Evolutionary conservation across 1,140 invertebrate genomes (phyloP).

Genomic region (Maconellicoccus hirsutus): DNA sequence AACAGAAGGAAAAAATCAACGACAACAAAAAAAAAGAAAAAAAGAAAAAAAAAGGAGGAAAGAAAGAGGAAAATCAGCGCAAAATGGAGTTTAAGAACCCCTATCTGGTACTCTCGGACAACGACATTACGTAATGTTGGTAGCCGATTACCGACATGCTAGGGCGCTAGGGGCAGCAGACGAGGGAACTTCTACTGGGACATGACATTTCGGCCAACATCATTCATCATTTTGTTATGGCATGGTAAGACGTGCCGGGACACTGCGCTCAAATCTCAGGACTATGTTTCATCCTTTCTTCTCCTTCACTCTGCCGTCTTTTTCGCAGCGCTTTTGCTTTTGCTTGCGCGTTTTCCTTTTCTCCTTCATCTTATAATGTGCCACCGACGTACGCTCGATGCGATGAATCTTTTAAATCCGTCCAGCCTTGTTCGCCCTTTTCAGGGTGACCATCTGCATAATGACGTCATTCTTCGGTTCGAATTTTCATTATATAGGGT

Average conservation of each 20-base stretch:
- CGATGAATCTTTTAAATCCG: conserved; percentile 19
- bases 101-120: neutral
- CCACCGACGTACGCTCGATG: neutral
- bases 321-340: neutral
- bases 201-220: conserved; percentile 20
- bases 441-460: conserved; percentile 18
- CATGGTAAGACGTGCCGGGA: conserved; percentile 11
- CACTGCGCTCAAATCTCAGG: conserved; percentile 20
- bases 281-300: neutral
- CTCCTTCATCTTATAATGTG: conserved; percentile 6
- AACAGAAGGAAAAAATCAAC: too few species aligned
- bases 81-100: neutral
- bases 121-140: conserved; percentile 12
- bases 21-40: too few species aligned
- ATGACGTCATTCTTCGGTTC: conserved; percentile 11
- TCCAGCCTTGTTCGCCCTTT: conserved; percentile 9
- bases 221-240: conserved; percentile 18
- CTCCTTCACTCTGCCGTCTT: neutral
- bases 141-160: neutral
- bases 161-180: neutral
- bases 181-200: conserved; percentile 14
- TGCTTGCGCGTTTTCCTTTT: neutral
- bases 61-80: neutral
- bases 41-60: too few species aligned
- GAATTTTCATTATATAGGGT: neutral